phyloP scores from a whole-genome alignment of 2,113 vertebrate species.

The Amphiprion ocellaris region DNA sequence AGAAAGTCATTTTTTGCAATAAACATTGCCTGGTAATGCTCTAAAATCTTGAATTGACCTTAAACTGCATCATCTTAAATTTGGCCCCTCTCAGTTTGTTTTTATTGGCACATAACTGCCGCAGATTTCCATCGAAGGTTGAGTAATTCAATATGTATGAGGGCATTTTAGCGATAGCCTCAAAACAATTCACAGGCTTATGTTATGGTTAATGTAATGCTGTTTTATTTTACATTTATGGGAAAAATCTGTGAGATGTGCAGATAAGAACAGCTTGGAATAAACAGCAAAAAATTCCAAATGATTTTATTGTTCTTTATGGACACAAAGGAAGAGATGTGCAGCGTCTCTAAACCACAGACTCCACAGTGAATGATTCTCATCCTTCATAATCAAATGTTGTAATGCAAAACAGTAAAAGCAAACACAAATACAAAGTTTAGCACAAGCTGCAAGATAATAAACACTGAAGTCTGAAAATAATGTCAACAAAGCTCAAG shows the following conservation, averaged over 20 bases:
- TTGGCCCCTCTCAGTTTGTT: constrained; percentile 81
- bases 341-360: constrained; percentile 42
- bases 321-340: constrained; percentile 38
- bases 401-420: constrained; percentile 43
- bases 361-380: constrained; percentile 6
- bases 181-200: constrained; percentile 63
- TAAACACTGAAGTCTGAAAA: neutral
- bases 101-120: constrained; percentile 84
- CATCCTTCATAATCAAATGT: constrained; percentile 34
- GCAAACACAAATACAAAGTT: constrained; percentile 6
- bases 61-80: constrained; percentile 76
- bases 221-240: constrained; percentile 66
- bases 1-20: constrained; percentile 57
- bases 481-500: too few relatives aligned
- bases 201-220: constrained; percentile 72
- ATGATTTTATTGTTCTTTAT: constrained; percentile 21
- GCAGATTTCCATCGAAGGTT: constrained; percentile 85
- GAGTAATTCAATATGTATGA: constrained; percentile 87
- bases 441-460: constrained; percentile 6
- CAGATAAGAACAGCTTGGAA: constrained; percentile 59
- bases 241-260: constrained; percentile 69
- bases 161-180: constrained; percentile 75
- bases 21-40: constrained; percentile 77
- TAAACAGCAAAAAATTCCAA: constrained; percentile 50
- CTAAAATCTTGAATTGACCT: constrained; percentile 77